Evolutionary conservation across 2,113 vertebrate species (phyloP), one percentile per base, ranked within the genome.

Genomic region (Oryzias javanicus): DNA sequence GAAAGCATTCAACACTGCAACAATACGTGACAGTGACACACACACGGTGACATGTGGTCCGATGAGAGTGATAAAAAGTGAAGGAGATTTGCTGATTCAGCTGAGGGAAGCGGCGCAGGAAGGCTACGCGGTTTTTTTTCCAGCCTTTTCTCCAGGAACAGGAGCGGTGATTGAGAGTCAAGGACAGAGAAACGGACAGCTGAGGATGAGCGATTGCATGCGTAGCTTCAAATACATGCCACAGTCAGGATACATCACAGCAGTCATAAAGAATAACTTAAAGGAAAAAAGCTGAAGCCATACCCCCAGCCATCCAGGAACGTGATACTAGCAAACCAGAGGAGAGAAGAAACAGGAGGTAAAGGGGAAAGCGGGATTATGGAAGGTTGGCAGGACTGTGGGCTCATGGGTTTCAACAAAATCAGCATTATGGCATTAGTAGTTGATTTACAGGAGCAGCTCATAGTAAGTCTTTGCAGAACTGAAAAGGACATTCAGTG

Each of bases 231-330:
- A 22, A 50, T 44, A 41, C 89, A 90, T 89, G 86, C 86, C 72
- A 82, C 76, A 68, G 55, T 70, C 19, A 71, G 60, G 60, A 76
- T 18, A 70, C 63, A 52, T 67, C 64, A 74, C 15, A 18, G 67
- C 74, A 63, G 62, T 77, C 42, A 46, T 46, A 49, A 68, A 65
- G 71, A 64, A 68, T 5, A 70, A 74, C 54, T 49, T 42, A 53
- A 74, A 78, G 63, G 88, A 91, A 91, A 88, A 89, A 94, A 95
- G 89, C 94, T 89, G 88, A 94, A 94, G 94, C 91, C 96, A 94
- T 98, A 99, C 96, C 95, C 93, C 94, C 95, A 93, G 96, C 93
- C 94, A 98, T 99, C 95, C 97, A 98, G 94, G 96, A 98, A 87
- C 93, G 95, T 86, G 96, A 98, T 80, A 96, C 96, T 98, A 91